Evolutionary conservation across 2,888 invertebrate genomes (phyloP).

Genomic region (Operophtera brumata): DNA sequence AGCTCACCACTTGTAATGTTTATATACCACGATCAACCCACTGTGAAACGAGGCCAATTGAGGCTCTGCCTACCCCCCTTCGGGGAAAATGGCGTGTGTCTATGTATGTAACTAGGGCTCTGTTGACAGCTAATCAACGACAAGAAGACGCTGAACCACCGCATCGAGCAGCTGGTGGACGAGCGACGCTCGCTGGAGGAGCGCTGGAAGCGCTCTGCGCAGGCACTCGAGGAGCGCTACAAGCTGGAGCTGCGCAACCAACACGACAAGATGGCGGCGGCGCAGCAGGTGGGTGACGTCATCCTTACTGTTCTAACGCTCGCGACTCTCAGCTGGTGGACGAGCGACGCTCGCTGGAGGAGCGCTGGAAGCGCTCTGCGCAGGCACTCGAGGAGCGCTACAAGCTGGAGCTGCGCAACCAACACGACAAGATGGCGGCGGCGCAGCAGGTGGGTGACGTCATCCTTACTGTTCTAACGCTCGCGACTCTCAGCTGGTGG

Average conservation of each 20-base stretch:
- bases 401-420: slow-evolving; percentile 86
- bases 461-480: not conserved
- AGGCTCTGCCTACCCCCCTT: too few relatives aligned
- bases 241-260: slow-evolving; percentile 86
- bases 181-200: slow-evolving; percentile 84
- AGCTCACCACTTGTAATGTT: too few relatives aligned
- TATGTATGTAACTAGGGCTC: too few relatives aligned
- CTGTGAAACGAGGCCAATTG: too few relatives aligned
- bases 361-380: slow-evolving; percentile 82
- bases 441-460: slow-evolving; percentile 85
- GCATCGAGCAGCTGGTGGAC: slow-evolving; percentile 85
- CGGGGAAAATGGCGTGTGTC: too few relatives aligned
- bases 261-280: slow-evolving; percentile 88
- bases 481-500: too few relatives aligned
- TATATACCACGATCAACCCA: too few relatives aligned
- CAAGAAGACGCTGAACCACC: slow-evolving; percentile 88
- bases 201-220: slow-evolving; percentile 83
- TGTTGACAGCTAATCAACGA: slow-evolving; percentile 84
- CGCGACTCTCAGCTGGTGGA: slow-evolving; percentile 84
- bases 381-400: slow-evolving; percentile 88
- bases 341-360: slow-evolving; percentile 83
- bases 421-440: slow-evolving; percentile 88
- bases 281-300: slow-evolving; percentile 82
- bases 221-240: slow-evolving; percentile 87
- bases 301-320: not conserved